These are phyloP conservation scores for Lampris megalopsis DNA, from an alignment of 2,113 vertebrate genomes.

Conservation along the genomic window DNA sequence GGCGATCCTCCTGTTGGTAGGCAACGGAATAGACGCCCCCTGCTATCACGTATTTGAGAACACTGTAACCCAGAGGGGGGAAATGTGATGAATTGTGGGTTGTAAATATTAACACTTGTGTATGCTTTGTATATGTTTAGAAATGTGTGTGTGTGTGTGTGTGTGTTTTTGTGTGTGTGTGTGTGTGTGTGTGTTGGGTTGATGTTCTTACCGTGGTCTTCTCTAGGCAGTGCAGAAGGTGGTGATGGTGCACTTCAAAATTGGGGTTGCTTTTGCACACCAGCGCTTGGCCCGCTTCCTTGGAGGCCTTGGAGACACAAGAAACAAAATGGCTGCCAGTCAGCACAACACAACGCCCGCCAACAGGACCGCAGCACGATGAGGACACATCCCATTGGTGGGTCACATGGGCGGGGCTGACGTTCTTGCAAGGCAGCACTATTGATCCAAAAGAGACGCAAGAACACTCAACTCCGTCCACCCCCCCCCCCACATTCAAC, in stretches of 20 bases:
- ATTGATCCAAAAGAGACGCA: constrained; percentile 9
- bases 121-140: not conserved
- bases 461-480: constrained; percentile 27
- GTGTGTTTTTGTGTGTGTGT: constrained; percentile 8
- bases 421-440: constrained; percentile 33
- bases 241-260: constrained; percentile 93
- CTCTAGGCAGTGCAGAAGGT: constrained; percentile 96
- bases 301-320: constrained; percentile 86
- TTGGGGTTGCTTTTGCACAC: constrained; percentile 88
- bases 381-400: not conserved
- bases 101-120: constrained; percentile 22
- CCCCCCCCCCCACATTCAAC: constrained; percentile 32
- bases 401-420: constrained; percentile 2
- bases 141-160: not conserved
- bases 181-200: constrained; percentile 1
- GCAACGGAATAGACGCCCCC: too few relatives aligned
- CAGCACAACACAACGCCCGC: not conserved
- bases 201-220: constrained; percentile 92
- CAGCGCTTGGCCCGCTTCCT: constrained; percentile 90
- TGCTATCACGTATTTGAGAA: too few relatives aligned
- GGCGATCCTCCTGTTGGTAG: too few relatives aligned
- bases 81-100: not conserved
- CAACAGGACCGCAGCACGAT: not conserved
- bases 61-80: not conserved
- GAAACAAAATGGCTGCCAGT: constrained; percentile 23